Evolutionary conservation across 2,888 invertebrate species (phyloP).

Genomic region (Lithophane semibrunnea): DNA sequence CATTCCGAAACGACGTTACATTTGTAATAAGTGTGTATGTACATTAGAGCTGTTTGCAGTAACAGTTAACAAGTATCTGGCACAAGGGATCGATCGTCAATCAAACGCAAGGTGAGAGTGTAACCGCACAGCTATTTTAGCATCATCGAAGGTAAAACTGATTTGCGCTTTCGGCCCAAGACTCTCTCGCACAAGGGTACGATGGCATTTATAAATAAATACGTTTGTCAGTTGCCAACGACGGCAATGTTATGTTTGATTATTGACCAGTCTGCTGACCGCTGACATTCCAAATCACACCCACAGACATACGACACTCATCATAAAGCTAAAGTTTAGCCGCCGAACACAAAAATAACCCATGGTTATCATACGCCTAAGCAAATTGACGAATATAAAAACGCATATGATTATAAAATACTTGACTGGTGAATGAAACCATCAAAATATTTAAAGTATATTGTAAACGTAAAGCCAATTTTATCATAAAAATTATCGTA

Average conservation of each 20-base stretch:
- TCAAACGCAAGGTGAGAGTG: constrained; percentile 90
- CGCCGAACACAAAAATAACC: constrained; percentile 40
- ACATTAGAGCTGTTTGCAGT: constrained; percentile 81
- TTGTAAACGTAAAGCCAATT: constrained; percentile 69
- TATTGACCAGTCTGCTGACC: constrained; percentile 76
- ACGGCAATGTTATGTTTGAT: constrained; percentile 72
- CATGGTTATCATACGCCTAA: constrained; percentile 55
- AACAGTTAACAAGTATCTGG: constrained; percentile 88
- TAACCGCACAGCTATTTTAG: constrained; percentile 89
- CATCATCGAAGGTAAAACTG: constrained; percentile 90
- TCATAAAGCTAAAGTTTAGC: constrained; percentile 42
- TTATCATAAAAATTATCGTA: constrained; percentile 81
- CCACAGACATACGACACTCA: constrained; percentile 41
- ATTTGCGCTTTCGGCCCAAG: constrained; percentile 89
- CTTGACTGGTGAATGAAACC: constrained; percentile 69
- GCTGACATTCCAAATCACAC: constrained; percentile 61
- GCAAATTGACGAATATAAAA: constrained; percentile 31
- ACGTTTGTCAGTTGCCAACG: constrained; percentile 85
- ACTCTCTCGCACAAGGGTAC: constrained; percentile 88
- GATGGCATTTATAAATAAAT: constrained; percentile 88
- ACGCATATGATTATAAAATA: constrained; percentile 44
- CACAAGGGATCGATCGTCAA: constrained; percentile 90
- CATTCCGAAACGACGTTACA: constrained; percentile 71
- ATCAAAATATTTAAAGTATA: constrained; percentile 67
- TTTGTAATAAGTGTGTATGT: constrained; percentile 73